Conservation (phyloP, 2,888 invertebrate genomes). For the Drosophila trichaetosa region DNA sequence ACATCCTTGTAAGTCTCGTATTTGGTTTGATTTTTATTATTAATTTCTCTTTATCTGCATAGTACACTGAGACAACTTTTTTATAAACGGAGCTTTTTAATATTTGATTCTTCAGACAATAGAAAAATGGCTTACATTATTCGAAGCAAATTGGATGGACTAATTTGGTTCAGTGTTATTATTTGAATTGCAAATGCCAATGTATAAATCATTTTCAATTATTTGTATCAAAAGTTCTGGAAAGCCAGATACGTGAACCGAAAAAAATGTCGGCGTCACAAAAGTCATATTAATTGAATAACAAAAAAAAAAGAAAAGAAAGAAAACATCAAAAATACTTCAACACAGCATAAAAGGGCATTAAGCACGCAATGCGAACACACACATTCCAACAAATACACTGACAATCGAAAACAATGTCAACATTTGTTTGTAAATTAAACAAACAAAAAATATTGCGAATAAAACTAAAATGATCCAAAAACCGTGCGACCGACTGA, state of each 20-base stretch:
- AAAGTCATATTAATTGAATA: constrained; percentile 8
- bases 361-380: constrained; percentile 26
- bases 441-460: constrained; percentile 43
- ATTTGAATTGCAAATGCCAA: constrained; percentile 31
- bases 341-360: constrained; percentile 32
- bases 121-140: not conserved
- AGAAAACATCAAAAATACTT: constrained; percentile 33
- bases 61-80: not conserved
- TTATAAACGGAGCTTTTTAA: not conserved
- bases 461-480: constrained; percentile 25
- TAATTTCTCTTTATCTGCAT: constrained; percentile 23
- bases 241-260: constrained; percentile 4
- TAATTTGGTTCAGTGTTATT: not conserved
- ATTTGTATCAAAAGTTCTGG: constrained; percentile 26
- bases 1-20: not conserved
- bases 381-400: constrained; percentile 4
- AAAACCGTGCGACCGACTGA: constrained; percentile 44
- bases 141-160: not conserved
- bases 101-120: not conserved
- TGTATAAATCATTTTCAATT: constrained; percentile 41
- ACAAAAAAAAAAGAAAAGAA: not conserved
- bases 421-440: constrained; percentile 39
- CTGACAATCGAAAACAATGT: constrained; percentile 40
- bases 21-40: constrained; percentile 8
- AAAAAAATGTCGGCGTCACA: not conserved